phyloP scores from a whole-genome alignment of 2,113 vertebrate species.

The Eclectus roratus region DNA sequence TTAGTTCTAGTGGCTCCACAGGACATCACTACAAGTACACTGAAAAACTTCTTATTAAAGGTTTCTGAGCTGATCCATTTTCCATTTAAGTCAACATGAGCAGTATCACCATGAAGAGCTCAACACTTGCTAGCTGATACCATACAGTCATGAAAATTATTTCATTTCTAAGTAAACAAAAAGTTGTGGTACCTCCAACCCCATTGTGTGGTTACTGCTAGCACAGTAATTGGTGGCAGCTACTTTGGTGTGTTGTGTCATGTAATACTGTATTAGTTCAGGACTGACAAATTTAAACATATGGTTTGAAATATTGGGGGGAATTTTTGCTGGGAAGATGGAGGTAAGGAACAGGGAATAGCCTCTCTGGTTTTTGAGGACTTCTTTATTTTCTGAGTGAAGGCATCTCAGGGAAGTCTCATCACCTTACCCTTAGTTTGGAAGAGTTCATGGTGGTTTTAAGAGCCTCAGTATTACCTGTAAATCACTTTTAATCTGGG shows the following conservation, averaged over 20 bases:
- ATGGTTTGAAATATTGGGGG: not conserved
- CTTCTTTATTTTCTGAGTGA: not conserved
- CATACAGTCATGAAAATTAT: not conserved
- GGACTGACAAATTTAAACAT: not conserved
- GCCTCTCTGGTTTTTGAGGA: not conserved
- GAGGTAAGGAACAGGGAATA: not conserved
- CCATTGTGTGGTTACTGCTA: slow-evolving; percentile 38
- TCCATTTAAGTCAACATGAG: slow-evolving; percentile 44
- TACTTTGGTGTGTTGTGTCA: not conserved
- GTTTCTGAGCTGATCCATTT: slow-evolving; percentile 30
- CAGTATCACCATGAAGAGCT: slow-evolving; percentile 31
- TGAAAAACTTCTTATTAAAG: slow-evolving; percentile 36
- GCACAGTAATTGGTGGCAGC: not conserved
- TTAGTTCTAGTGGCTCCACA: slow-evolving; percentile 24
- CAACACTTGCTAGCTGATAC: slow-evolving; percentile 55
- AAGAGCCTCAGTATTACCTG: not conserved
- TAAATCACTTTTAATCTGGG: not conserved
- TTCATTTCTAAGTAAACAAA: slow-evolving; percentile 38
- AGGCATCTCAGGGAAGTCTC: not conserved
- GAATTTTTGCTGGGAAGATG: not conserved
- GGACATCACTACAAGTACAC: slow-evolving; percentile 2
- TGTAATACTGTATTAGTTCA: not conserved
- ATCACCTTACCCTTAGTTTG: not conserved
- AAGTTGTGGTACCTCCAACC: slow-evolving; percentile 32
- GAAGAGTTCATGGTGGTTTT: not conserved